A percentile compares a stretch with the other conserved stretches of the same genome.
Evolutionary conservation across 2,888 invertebrate genomes (phyloP).

Genomic region (Amitus sp.): DNA sequence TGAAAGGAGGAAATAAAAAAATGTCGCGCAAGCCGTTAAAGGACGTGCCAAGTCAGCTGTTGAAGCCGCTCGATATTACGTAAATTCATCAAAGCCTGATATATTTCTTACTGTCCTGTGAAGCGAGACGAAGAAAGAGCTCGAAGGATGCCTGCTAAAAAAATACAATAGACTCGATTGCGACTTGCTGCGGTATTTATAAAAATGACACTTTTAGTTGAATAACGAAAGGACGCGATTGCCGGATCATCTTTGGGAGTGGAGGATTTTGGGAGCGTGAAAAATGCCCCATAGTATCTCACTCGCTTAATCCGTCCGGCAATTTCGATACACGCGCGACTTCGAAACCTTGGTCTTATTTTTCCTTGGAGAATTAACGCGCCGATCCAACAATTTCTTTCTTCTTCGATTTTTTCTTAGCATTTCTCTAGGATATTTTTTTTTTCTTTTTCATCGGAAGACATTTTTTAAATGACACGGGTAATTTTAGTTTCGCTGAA

Average conservation of each 20-base stretch:
- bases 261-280: background rate
- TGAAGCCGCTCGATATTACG: constrained; percentile 43
- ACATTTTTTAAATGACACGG: no score
- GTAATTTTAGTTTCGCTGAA: no score
- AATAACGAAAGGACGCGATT: background rate
- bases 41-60: constrained; percentile 54
- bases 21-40: constrained; percentile 56
- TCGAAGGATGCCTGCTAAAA: constrained; percentile 14
- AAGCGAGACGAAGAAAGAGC: constrained; percentile 24
- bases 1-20: constrained; percentile 64
- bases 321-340: no score
- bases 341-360: no score
- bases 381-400: no score
- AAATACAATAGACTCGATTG: background rate
- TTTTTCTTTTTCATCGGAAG: no score
- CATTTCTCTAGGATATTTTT: no score
- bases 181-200: constrained; percentile 1
- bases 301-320: no score
- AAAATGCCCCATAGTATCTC: no score
- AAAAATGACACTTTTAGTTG: background rate
- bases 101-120: constrained; percentile 4
- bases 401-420: no score
- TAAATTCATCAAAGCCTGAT: constrained; percentile 22
- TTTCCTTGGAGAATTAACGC: no score
- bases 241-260: background rate